These are phyloP conservation scores for Odontamblyopus lacepedii DNA, from an alignment of 2,797 vertebrate genomes.

Conservation along the genomic window DNA sequence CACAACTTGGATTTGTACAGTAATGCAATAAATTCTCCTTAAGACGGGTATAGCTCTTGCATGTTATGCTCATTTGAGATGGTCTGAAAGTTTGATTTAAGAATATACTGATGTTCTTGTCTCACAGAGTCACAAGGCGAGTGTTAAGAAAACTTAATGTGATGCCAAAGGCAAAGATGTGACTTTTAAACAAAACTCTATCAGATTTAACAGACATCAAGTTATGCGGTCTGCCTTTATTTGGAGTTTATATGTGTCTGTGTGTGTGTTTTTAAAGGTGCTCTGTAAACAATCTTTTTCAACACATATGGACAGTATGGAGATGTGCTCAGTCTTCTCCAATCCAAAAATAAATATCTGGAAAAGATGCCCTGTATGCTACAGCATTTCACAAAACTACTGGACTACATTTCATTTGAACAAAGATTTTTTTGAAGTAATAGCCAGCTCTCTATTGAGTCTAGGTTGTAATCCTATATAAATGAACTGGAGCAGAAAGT, in stretches of 20 bases:
- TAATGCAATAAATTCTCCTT: constrained; percentile 45
- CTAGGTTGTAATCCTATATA: background rate
- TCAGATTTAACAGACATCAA: constrained; percentile 8
- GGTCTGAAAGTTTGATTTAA: constrained; percentile 28
- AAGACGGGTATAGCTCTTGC: constrained; percentile 19
- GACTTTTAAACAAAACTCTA: constrained; percentile 22
- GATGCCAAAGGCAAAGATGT: constrained; percentile 32
- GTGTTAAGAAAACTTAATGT: constrained; percentile 35
- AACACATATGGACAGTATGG: no score
- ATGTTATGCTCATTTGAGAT: constrained; percentile 14
- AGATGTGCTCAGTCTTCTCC: no score
- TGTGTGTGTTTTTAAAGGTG: no score
- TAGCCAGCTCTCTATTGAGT: no score
- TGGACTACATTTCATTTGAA: background rate
- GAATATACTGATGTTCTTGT: constrained; percentile 48
- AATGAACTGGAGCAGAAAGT: background rate
- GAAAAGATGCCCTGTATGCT: no score
- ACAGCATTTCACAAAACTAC: background rate
- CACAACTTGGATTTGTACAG: background rate
- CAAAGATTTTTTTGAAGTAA: background rate
- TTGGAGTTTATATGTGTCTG: background rate
- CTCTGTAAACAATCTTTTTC: no score
- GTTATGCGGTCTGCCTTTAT: constrained; percentile 20
- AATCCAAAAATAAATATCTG: no score
- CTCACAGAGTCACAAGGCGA: constrained; percentile 50